Percentiles rank a stretch among this genome's conserved stretches.
phyloP scores from a whole-genome alignment of 92 coral and sea anemone genomes.

The Paragorgia papillata region DNA sequence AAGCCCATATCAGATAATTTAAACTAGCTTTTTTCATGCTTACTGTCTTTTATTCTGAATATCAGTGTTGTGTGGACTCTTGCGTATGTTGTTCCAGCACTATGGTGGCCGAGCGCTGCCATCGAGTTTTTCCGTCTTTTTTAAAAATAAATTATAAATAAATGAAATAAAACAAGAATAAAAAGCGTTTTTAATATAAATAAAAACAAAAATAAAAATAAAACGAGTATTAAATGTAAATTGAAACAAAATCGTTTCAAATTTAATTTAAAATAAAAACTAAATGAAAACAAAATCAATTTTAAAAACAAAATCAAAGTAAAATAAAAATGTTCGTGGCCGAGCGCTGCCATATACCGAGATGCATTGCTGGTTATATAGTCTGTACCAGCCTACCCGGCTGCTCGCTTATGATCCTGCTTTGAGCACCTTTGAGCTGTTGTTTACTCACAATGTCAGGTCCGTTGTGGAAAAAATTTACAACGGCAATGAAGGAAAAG shows the following conservation, averaged over 20 bases:
- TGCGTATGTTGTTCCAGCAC: neutral
- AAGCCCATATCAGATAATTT: too few relatives aligned
- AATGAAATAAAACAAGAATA: neutral
- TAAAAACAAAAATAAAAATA: neutral
- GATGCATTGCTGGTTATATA: neutral
- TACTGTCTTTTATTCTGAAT: too few relatives aligned
- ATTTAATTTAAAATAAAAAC: slow-evolving; percentile 12
- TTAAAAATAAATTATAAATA: neutral
- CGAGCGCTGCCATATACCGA: slow-evolving; percentile 39
- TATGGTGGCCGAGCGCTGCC: slow-evolving; percentile 25
- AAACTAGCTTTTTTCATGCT: too few relatives aligned
- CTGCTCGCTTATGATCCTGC: neutral
- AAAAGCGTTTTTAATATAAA: neutral
- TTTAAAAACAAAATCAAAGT: slow-evolving; percentile 9
- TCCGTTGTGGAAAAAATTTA: slow-evolving; percentile 37
- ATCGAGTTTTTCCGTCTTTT: neutral
- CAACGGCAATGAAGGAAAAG: slow-evolving; percentile 30
- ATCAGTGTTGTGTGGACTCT: too few relatives aligned
- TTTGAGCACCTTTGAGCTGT: neutral
- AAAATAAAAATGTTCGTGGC: slow-evolving; percentile 44
- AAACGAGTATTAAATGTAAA: neutral
- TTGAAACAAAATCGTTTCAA: neutral
- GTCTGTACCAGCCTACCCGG: neutral
- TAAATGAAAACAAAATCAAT: slow-evolving; percentile 20
- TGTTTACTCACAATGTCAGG: neutral